Percentiles rank a stretch among this genome's conserved stretches.
Conservation (phyloP, 1,140 invertebrate genomes). For the Ostrea edulis region DNA sequence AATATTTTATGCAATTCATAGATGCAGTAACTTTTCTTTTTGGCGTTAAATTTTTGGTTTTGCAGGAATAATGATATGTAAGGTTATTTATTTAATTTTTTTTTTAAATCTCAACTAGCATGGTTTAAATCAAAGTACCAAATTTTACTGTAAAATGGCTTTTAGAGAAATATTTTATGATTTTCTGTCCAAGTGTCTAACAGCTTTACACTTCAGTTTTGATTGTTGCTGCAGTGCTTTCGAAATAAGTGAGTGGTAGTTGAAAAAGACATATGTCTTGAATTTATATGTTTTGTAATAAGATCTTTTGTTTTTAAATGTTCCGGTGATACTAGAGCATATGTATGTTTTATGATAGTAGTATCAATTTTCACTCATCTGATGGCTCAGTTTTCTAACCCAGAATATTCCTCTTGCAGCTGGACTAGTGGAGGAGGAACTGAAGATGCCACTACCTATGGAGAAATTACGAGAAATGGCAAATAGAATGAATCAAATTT, state of each 20-base stretch:
- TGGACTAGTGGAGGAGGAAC: constrained; percentile 61
- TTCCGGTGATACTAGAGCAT: too few relatives aligned
- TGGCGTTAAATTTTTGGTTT: background rate
- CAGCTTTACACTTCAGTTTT: constrained; percentile 12
- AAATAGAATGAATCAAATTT: constrained; percentile 71
- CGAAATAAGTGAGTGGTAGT: background rate
- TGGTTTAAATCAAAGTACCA: background rate
- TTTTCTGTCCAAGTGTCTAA: constrained; percentile 34
- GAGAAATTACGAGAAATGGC: constrained; percentile 73
- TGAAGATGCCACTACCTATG: constrained; percentile 71
- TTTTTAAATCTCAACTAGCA: background rate
- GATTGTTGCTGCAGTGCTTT: constrained; percentile 28
- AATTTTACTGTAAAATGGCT: background rate
- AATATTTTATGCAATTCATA: background rate
- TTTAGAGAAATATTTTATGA: constrained; percentile 27
- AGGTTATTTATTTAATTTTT: background rate
- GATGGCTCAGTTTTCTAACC: background rate
- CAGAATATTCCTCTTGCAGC: constrained; percentile 54
- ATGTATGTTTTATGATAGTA: too few relatives aligned
- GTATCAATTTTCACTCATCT: background rate
- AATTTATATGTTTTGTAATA: too few relatives aligned
- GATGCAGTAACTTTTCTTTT: background rate
- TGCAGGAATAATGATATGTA: background rate
- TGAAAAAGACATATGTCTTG: background rate
- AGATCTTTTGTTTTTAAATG: too few relatives aligned